phyloP scores from a whole-genome alignment of 2,797 vertebrate genomes.

The Pagetopsis macropterus region DNA sequence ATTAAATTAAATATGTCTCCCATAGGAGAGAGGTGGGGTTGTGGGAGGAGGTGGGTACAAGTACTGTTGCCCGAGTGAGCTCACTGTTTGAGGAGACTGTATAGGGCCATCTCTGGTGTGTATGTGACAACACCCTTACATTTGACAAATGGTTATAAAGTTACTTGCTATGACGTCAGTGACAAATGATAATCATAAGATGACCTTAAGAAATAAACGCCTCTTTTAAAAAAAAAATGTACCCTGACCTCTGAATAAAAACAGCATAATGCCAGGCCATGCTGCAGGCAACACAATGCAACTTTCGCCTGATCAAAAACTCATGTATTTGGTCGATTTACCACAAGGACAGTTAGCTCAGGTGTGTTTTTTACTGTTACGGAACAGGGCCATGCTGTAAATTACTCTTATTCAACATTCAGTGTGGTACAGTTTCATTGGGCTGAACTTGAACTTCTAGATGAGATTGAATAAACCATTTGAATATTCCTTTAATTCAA shows the following conservation, averaged over 20 bases:
- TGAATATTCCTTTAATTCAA: not conserved
- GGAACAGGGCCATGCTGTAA: not conserved
- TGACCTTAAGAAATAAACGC: not conserved
- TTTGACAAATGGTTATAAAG: slow-evolving; percentile 9
- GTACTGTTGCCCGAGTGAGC: slow-evolving; percentile 58
- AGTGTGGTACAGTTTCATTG: not conserved
- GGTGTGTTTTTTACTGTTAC: not conserved
- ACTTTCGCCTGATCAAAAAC: not conserved
- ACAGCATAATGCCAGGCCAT: not conserved
- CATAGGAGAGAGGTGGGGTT: slow-evolving; percentile 72
- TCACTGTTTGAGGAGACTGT: slow-evolving; percentile 38
- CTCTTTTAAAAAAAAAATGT: slow-evolving; percentile 5
- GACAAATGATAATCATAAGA: not conserved
- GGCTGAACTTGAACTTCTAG: not conserved
- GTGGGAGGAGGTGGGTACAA: slow-evolving; percentile 43
- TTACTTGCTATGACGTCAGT: slow-evolving; percentile 19
- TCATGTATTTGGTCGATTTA: not conserved
- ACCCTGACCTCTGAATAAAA: slow-evolving; percentile 2
- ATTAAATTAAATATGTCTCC: slow-evolving; percentile 99
- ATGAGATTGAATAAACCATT: not conserved
- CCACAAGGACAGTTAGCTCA: not conserved
- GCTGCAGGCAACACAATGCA: not conserved
- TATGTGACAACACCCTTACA: slow-evolving; percentile 35
- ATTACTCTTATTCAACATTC: not conserved
- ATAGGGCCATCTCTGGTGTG: slow-evolving; percentile 34